Evolutionary conservation across 2,888 invertebrate species (phyloP), one percentile per base, ranked within the genome.

Genomic region (Lissonota sp.): DNA sequence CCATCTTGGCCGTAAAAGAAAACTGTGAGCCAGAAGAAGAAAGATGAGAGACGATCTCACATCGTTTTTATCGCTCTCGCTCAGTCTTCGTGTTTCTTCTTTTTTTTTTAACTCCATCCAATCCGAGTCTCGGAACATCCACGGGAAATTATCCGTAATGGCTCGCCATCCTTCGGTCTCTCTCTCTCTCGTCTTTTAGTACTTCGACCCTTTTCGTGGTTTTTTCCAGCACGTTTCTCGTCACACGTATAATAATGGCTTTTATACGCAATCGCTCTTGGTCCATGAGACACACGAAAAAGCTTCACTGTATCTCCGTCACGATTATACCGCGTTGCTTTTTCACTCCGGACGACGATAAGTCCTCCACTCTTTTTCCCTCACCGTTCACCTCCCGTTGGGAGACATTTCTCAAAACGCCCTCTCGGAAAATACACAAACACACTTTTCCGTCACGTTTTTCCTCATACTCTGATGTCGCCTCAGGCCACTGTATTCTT

Each of bases 111-210:
- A 26, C 26, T 26, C 40, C 39, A 57, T 57, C 16, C 78, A 40
- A 26, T 26, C 55, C 66, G 14, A 67, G 57, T 42, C 57, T 64
- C 44, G 53, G 6, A 74, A 49, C 55, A 67, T 67, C 57, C 64
- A 8, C 40, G 63, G 58, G 57, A 75, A 79, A 79, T 74, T 75
- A 70, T 79, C 66, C 58, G 37, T 79, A 70, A 79, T 75, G 79
- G 69, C 51, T 39, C 49, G 63, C 55, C 58, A 79, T 75, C 64
- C 64, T 49, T 70, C 57, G 70, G 14, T 39, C 46, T 58, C 75
- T 58, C 26, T 26, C 26, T 26, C 26, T 26, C 26, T 26, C 26
- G 1, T 26, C 26, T 26, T 26, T 26, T 26, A 26, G 1, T 26
- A 1, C 3, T 26, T 26, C 26, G 26, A 26, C 26, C 26, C 26